These are phyloP conservation scores for Hirtodrosophila alboralis DNA, from an alignment of 2,888 invertebrate genomes.

Conservation along the genomic window DNA sequence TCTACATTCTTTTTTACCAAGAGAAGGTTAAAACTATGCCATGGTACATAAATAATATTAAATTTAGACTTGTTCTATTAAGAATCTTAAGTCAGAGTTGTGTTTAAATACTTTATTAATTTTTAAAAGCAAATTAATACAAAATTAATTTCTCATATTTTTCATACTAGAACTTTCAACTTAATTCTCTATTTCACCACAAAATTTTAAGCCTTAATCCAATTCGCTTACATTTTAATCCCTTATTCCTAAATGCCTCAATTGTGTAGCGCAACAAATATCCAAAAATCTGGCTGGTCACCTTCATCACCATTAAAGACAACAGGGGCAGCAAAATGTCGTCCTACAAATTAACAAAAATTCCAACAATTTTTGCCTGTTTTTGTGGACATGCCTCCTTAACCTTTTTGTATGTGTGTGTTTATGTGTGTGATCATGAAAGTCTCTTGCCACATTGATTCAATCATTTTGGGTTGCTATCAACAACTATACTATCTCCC, in stretches of 20 bases:
- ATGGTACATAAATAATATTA: too few species aligned
- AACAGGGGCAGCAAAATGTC: constrained; percentile 76
- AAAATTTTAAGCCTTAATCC: constrained; percentile 6
- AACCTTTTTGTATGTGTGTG: constrained; percentile 19
- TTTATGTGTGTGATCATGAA: constrained; percentile 17
- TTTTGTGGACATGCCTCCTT: constrained; percentile 55
- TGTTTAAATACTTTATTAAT: not conserved
- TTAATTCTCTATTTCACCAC: too few species aligned
- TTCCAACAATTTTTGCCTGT: constrained; percentile 63
- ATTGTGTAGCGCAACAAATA: constrained; percentile 15
- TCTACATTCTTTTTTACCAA: too few species aligned
- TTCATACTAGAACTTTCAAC: too few species aligned
- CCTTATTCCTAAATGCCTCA: not conserved
- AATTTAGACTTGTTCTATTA: too few species aligned
- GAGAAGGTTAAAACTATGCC: too few species aligned
- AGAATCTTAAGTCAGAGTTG: too few species aligned
- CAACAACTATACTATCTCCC: constrained; percentile 42
- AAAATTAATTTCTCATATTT: too few species aligned
- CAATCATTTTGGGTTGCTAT: constrained; percentile 67
- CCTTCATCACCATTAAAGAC: constrained; percentile 49
- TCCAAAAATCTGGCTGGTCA: constrained; percentile 24
- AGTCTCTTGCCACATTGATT: constrained; percentile 58
- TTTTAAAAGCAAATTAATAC: not conserved
- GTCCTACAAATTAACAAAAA: constrained; percentile 79
- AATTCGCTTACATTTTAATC: constrained; percentile 9